phyloP scores from a whole-genome alignment of 2,888 invertebrate genomes.

The Strigamia maritima region DNA sequence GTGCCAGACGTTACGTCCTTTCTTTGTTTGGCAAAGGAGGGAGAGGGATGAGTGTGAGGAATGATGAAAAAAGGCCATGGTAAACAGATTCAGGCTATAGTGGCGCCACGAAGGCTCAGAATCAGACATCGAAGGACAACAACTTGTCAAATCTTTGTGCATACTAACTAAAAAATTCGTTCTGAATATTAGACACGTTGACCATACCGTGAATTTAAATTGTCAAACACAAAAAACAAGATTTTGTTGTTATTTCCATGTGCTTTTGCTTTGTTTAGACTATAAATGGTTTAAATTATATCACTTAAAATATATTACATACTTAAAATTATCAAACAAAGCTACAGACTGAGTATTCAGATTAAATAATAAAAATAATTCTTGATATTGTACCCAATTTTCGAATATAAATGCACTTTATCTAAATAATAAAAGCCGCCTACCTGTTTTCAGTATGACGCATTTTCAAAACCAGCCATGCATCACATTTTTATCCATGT shows the following conservation, averaged over 20 bases:
- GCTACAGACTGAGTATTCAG: no score
- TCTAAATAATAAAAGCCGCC: background rate
- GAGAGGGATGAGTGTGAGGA: conserved; percentile 10
- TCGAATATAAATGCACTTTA: background rate
- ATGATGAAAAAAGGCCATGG: conserved; percentile 10
- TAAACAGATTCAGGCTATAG: conserved; percentile 6
- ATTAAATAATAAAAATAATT: no score
- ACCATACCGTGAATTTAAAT: background rate
- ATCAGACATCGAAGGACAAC: conserved; percentile 5
- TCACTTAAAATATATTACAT: no score
- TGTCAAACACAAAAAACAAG: no score
- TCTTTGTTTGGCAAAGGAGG: conserved; percentile 10
- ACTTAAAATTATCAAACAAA: no score
- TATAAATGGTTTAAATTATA: no score
- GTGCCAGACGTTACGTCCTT: conserved; percentile 10
- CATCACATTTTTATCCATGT: background rate
- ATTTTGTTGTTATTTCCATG: no score
- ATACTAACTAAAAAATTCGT: background rate
- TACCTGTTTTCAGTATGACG: background rate
- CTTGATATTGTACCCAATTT: no score
- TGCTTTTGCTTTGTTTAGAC: no score
- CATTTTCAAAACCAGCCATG: conserved; percentile 10
- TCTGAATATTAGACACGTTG: background rate
- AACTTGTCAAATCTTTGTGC: background rate
- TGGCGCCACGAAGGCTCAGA: conserved; percentile 5